These are phyloP conservation scores for Dermochelys coriacea DNA, from an alignment of 2,797 vertebrate genomes.

Conservation along the genomic window DNA sequence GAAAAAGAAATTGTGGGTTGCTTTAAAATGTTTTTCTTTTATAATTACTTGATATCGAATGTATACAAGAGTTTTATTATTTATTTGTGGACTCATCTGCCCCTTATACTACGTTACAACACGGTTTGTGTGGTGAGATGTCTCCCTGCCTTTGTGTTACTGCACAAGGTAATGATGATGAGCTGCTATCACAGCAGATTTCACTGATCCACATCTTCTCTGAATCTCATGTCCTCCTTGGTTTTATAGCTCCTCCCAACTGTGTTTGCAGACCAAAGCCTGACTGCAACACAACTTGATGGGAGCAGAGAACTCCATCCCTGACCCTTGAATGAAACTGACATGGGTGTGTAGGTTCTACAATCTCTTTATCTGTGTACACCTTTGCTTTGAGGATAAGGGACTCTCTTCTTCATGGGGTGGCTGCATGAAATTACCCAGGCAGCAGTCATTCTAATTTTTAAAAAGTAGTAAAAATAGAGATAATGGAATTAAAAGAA, in stretches of 20 bases:
- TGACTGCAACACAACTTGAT: not conserved
- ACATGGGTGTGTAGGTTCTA: not conserved
- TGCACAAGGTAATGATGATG: fast-evolving
- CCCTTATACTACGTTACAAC: not conserved
- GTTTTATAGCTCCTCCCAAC: fast-evolving
- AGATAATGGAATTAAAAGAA: fast-evolving
- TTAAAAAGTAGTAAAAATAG: not conserved
- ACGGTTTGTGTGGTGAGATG: fast-evolving
- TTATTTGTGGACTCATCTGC: fast-evolving
- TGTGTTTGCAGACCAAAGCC: fast-evolving
- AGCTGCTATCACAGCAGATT: not conserved
- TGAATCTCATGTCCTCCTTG: not conserved
- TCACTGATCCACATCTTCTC: not conserved
- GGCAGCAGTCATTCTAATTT: fast-evolving
- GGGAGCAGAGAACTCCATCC: not conserved
- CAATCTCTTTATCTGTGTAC: not conserved
- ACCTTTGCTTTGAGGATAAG: fast-evolving
- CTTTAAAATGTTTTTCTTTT: slow-evolving; percentile 36
- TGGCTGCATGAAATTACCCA: fast-evolving
- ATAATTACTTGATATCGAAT: not conserved
- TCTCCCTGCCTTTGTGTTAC: not conserved
- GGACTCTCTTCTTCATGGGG: fast-evolving
- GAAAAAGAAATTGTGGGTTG: slow-evolving; percentile 4
- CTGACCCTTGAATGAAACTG: not conserved
- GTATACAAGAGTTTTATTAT: not conserved